Conservation (phyloP, 2,888 invertebrate genomes). For the Mimachlamys varia region DNA sequence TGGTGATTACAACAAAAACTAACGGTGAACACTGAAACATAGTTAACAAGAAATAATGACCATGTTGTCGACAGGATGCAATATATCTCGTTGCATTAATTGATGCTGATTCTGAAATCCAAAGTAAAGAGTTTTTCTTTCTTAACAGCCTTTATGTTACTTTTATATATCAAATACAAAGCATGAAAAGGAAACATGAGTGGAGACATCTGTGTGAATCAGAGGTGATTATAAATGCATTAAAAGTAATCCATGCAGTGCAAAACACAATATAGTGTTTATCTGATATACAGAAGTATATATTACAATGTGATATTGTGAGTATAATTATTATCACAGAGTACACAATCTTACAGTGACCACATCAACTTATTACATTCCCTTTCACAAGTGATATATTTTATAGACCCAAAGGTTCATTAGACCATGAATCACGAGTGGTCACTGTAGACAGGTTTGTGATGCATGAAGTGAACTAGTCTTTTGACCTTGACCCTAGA, state of each 20-base stretch:
- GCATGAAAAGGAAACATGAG: neutral
- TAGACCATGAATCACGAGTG: neutral
- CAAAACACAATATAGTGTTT: neutral
- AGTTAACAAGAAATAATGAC: neutral
- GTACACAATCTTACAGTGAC: neutral
- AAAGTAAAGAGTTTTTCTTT: neutral
- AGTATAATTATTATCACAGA: neutral
- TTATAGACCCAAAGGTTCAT: neutral
- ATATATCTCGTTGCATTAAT: neutral
- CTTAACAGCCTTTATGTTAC: neutral
- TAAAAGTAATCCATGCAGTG: neutral
- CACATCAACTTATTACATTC: neutral
- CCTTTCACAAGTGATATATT: neutral
- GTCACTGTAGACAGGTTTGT: neutral
- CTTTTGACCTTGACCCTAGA: neutral
- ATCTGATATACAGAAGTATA: no score
- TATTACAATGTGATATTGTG: neutral
- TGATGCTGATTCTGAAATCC: constrained; percentile 5
- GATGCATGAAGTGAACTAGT: neutral
- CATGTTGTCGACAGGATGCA: neutral
- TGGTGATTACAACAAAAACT: neutral
- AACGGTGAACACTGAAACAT: neutral
- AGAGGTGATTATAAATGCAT: neutral
- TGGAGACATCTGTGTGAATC: neutral
- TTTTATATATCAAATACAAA: neutral